Evolutionary conservation across 2,113 vertebrate species (phyloP).

Genomic region (Percina caprodes): DNA sequence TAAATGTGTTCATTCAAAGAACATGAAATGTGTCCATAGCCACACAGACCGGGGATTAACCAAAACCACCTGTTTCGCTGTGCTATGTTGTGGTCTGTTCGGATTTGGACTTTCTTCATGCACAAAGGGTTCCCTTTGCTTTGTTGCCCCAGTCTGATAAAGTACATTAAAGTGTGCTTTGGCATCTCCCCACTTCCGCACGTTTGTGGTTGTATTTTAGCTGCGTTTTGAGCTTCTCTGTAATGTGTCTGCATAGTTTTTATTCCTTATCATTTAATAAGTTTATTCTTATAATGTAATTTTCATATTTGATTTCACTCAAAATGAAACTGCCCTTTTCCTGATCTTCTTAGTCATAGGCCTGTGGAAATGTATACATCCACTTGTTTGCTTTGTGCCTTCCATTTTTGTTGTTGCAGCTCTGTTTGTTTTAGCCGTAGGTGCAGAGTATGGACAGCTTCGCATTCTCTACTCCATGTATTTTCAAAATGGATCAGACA

Average conservation of each 20-base stretch:
- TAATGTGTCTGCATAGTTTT: neutral
- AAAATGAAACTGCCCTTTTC: neutral
- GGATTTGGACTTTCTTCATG: constrained; percentile 21
- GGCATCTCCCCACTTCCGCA: constrained; percentile 2
- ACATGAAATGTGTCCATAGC: neutral
- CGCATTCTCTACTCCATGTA: neutral
- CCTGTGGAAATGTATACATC: neutral
- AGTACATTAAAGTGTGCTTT: constrained; percentile 24
- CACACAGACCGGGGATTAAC: constrained; percentile 24
- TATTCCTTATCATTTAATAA: neutral
- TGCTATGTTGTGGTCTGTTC: constrained; percentile 6
- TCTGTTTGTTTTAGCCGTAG: constrained; percentile 28
- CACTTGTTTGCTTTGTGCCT: neutral
- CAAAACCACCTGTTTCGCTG: constrained; percentile 41
- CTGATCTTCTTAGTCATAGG: neutral
- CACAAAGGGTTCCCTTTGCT: constrained; percentile 29
- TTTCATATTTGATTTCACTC: neutral
- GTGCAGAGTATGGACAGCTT: neutral
- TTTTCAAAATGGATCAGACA: constrained; percentile 29
- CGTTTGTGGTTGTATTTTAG: neutral
- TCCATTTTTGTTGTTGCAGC: neutral
- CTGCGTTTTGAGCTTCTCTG: neutral
- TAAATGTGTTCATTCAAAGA: neutral
- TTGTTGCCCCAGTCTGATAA: constrained; percentile 40
- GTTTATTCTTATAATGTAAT: neutral